A percentile compares a stretch with the other conserved stretches of the same genome.
Evolutionary conservation across 2,797 vertebrate genomes (phyloP).

Genomic region (Dendrocincla tyrannina): DNA sequence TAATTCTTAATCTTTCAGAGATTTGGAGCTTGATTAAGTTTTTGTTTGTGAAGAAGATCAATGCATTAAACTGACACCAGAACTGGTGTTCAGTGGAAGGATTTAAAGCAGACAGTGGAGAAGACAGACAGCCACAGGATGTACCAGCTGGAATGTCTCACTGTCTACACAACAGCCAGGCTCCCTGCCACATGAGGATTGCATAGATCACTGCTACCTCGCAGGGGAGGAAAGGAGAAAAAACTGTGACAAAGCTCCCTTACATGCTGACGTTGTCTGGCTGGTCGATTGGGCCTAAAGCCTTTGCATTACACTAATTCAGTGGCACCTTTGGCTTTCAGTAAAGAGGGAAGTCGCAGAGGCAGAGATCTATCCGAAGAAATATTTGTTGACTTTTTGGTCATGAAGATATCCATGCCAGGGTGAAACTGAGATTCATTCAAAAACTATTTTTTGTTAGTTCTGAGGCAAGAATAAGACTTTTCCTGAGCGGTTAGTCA

Average conservation of each 20-base stretch:
- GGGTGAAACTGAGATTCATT: not conserved
- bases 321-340: not conserved
- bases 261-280: not conserved
- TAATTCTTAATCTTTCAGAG: not conserved
- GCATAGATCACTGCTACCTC: not conserved
- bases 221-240: not conserved
- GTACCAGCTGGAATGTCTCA: slow-evolving; percentile 5
- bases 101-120: not conserved
- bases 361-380: not conserved
- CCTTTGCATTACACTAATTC: not conserved
- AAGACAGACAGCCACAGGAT: not conserved
- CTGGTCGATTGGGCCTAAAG: not conserved
- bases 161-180: not conserved
- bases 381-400: not conserved
- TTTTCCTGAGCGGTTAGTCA: not conserved
- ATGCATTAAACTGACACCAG: not conserved
- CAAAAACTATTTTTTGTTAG: not conserved
- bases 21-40: not conserved
- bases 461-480: not conserved
- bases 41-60: not conserved
- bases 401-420: not conserved
- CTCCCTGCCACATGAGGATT: not conserved
- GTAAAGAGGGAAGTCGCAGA: not conserved
- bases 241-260: not conserved
- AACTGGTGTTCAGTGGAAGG: not conserved